Conservation (phyloP, 2,888 invertebrate species). For the Tetramorium bicarinatum region DNA sequence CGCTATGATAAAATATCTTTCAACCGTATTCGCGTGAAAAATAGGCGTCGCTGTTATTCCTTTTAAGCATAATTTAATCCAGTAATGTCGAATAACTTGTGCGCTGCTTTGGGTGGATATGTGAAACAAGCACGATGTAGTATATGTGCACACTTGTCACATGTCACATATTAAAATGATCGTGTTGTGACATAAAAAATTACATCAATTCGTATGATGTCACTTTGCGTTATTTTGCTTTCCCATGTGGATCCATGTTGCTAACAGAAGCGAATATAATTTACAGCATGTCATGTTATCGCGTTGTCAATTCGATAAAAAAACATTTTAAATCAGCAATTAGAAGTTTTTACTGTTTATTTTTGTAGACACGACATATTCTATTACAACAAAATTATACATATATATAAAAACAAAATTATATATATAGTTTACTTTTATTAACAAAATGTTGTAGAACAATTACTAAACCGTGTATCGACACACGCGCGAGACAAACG, state of each 20-base stretch:
- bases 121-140: background rate
- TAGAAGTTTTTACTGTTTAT: background rate
- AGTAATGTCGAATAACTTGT: background rate
- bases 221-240: background rate
- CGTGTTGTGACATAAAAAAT: background rate
- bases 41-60: background rate
- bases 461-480: slow-evolving; percentile 5
- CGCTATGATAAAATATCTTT: slow-evolving; percentile 39
- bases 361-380: background rate
- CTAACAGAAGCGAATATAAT: background rate
- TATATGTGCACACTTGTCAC: background rate
- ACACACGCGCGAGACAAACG: background rate
- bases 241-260: background rate
- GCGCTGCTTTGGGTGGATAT: background rate
- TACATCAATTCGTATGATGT: background rate
- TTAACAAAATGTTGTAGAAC: background rate
- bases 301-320: background rate
- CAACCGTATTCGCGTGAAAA: slow-evolving; percentile 2
- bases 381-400: background rate
- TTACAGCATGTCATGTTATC: background rate
- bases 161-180: background rate
- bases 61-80: slow-evolving; percentile 15
- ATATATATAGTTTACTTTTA: background rate
- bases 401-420: background rate
- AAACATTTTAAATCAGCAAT: background rate